These are phyloP conservation scores for Circaetus gallicus DNA, from an alignment of 2,113 vertebrate species.

Conservation along the genomic window DNA sequence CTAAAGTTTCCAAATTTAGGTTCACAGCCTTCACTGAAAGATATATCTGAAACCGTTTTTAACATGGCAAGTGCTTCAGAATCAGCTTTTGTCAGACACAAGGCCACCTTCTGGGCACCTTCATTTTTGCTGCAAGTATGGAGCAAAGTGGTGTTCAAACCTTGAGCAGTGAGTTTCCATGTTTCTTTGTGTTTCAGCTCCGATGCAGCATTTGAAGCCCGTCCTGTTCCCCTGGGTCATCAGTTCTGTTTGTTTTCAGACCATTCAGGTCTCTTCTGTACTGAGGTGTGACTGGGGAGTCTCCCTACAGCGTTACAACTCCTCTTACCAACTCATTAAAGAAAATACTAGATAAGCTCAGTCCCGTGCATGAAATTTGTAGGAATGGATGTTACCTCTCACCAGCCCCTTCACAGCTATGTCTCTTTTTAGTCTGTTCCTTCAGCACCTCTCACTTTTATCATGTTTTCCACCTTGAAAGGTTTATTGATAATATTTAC, in stretches of 20 bases:
- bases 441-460: not conserved
- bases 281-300: not conserved
- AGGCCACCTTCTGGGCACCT: not conserved
- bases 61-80: not conserved
- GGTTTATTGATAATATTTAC: not conserved
- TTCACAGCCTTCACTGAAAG: not conserved
- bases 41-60: not conserved
- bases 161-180: not conserved
- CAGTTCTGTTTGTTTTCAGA: not conserved
- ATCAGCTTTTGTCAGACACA: not conserved
- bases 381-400: not conserved
- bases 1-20: not conserved
- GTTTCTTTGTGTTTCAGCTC: not conserved
- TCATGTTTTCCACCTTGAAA: not conserved
- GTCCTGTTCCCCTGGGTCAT: not conserved
- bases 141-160: not conserved
- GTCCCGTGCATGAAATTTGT: too few species aligned
- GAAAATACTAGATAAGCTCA: not conserved
- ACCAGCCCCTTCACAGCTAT: not conserved
- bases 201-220: not conserved
- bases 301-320: not conserved
- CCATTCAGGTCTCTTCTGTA: fast-evolving
- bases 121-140: not conserved
- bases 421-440: not conserved
- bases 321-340: not conserved